phyloP scores from a whole-genome alignment of 2,797 vertebrate genomes.

The Bovichtus diacanthus region DNA sequence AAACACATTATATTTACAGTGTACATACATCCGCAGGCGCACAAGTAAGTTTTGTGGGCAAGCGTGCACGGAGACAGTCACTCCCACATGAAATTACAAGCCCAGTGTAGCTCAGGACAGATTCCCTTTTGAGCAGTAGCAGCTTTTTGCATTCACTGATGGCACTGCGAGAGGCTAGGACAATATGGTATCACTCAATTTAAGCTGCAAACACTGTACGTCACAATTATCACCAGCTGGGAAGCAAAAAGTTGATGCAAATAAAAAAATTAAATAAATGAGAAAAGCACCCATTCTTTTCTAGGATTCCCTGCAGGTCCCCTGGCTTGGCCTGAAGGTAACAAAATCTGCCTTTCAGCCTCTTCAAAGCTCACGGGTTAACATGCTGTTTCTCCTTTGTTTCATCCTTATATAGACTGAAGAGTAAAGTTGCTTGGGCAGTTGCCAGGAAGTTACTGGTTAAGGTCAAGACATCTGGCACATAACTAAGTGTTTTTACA shows the following conservation, averaged over 20 bases:
- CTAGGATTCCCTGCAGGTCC: slow-evolving; percentile 14
- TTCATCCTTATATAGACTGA: background rate
- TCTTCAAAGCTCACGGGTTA: background rate
- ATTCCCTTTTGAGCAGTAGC: background rate
- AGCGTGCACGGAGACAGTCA: background rate
- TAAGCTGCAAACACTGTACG: slow-evolving; percentile 7
- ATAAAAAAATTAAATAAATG: background rate
- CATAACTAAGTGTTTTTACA: background rate
- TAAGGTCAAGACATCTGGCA: background rate
- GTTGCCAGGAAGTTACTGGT: background rate
- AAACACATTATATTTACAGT: slow-evolving; percentile 51
- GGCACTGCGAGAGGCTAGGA: background rate
- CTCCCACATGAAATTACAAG: slow-evolving; percentile 15
- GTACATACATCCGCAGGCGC: slow-evolving; percentile 17
- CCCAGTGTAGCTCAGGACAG: background rate
- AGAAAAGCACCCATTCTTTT: slow-evolving; percentile 42
- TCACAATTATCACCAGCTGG: slow-evolving; percentile 37
- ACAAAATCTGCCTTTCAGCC: too few species aligned
- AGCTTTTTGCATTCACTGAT: slow-evolving; percentile 15
- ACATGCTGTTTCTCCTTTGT: background rate
- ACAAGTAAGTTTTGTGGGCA: background rate
- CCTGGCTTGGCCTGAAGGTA: background rate
- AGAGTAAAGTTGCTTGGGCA: background rate
- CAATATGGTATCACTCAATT: slow-evolving; percentile 4
- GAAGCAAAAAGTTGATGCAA: slow-evolving; percentile 1